phyloP scores from a whole-genome alignment of 2,797 vertebrate genomes.

The Urosaurus nigricauda region DNA sequence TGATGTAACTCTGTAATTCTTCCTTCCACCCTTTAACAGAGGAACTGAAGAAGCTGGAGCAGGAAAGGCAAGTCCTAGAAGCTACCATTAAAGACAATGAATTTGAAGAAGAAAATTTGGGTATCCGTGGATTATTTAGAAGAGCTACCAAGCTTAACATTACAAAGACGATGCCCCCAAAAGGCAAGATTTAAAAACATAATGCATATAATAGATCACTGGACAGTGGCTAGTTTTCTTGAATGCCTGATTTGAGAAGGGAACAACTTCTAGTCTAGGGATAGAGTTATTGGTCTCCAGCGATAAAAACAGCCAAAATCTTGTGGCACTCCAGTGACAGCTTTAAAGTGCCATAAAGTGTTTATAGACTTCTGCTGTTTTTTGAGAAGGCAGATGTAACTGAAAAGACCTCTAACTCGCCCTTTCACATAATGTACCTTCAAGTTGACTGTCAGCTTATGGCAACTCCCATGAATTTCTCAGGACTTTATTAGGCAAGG shows the following conservation, averaged over 20 bases:
- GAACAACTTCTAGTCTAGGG: background rate
- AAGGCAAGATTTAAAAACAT: constrained; percentile 80
- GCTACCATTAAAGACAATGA: constrained; percentile 84
- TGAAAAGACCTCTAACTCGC: background rate
- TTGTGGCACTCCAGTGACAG: background rate
- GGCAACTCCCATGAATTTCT: too few relatives aligned
- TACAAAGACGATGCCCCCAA: constrained; percentile 82
- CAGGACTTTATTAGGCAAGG: too few relatives aligned
- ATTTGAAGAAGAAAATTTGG: constrained; percentile 80
- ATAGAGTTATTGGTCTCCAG: background rate
- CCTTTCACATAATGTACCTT: too few relatives aligned
- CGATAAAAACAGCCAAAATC: background rate
- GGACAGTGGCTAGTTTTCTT: background rate
- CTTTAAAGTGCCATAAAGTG: background rate
- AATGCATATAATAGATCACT: background rate
- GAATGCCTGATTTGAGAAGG: background rate
- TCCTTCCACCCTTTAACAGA: constrained; percentile 79
- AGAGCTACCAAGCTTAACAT: constrained; percentile 83
- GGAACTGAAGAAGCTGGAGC: constrained; percentile 88
- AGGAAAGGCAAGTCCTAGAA: constrained; percentile 88
- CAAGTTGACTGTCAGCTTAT: too few relatives aligned
- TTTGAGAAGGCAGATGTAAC: background rate
- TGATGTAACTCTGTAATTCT: constrained; percentile 36
- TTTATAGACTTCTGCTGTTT: background rate
- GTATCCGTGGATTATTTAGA: constrained; percentile 84